These are phyloP conservation scores for Xerus rutilus DNA, from an alignment of 2,797 vertebrate species.

Conservation along the genomic window DNA sequence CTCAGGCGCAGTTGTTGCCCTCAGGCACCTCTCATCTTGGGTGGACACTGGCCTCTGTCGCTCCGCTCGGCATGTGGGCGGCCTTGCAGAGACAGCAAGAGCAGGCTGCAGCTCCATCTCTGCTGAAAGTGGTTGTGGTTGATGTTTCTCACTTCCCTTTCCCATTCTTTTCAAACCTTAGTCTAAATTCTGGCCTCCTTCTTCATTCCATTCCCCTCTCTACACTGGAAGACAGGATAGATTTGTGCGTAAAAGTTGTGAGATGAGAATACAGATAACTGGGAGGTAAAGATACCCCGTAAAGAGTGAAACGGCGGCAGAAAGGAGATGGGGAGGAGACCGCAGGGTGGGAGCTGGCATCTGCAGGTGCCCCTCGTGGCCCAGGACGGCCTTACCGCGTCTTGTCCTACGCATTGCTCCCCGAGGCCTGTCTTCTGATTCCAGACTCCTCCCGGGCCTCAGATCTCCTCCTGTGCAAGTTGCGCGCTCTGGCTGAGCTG, in stretches of 20 bases:
- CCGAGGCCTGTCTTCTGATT: no score
- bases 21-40: no score
- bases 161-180: background rate
- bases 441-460: no score
- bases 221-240: background rate
- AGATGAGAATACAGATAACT: background rate
- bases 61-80: background rate
- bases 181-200: background rate
- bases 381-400: background rate
- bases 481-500: background rate
- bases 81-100: no score
- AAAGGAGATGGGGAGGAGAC: background rate
- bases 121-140: background rate
- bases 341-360: no score
- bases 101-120: background rate
- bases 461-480: fast-evolving
- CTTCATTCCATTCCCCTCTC: background rate
- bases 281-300: background rate
- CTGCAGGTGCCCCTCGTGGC: background rate
- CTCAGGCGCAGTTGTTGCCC: no score
- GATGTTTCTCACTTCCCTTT: background rate
- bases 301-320: background rate
- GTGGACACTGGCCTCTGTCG: background rate
- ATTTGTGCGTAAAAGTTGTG: background rate
- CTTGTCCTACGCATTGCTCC: background rate